Base-by-base conservation (phyloP, 2,113 vertebrate genomes). In the Sander lucioperca region DNA sequence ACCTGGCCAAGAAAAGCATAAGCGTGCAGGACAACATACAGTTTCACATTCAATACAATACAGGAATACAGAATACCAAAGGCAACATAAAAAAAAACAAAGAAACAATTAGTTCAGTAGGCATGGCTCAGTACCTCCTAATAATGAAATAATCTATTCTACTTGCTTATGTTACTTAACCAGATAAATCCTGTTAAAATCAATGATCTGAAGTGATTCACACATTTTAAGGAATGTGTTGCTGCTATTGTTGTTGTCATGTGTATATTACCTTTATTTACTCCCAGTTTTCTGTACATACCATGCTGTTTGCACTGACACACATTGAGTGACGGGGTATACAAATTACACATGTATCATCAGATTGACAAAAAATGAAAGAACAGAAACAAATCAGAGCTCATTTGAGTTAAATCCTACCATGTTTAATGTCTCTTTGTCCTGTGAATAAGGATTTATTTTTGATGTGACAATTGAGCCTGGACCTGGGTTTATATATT, bases 391-490 rank as follows among this genome's bases (percentile, higher is more conserved):
- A 58, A 30, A 48, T 47, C 51, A 56, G 15, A 70, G 19, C 53
- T 45, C 23, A 8, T 36, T 47, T 43, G 9, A 59, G 30, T 10
- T 68, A 50, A 63, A 64, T 30, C 18, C 21, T 3, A 14, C 1
- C 16, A 5, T 18, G 27, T 39, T 16, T 19, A 61, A 43, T n/a
- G 25, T 47, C 43, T 77, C 10, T 27, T 64, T 43, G 39, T 2
- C 45, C 39, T 18, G 43, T 63, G 70, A 63, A 57, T 43, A n/a
- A 54, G 45, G 19, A 61, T 62, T 27, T 73, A 27, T 56, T 77
- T 67, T 33, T 62, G 11, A 36, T 0, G 15, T 56, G 43, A 78
- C 25, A 59, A 23, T 64, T 65, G 21, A 57, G 48, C 50, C 23
- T 36, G 4, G 15, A 15, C 23, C 21, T 16, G 2, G 11, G 8